Base-by-base conservation (phyloP, 64 coral and sea anemone genomes). In the Montipora efflorescens region DNA sequence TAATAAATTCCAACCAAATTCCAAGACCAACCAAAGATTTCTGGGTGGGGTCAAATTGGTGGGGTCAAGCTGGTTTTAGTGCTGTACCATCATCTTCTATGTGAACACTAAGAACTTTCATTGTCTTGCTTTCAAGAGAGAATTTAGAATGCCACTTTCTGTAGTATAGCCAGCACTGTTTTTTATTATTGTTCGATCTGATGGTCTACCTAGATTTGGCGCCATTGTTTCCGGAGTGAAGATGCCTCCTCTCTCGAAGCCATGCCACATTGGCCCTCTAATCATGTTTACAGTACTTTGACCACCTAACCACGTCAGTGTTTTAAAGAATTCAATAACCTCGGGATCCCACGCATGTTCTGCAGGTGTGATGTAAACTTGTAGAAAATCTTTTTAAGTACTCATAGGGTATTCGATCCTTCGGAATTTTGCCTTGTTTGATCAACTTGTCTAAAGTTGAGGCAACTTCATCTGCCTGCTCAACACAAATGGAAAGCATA, bases 201-300 rank as follows among this genome's bases (percentile, higher is more conserved):
- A 90, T 48, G 87, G 87, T n/a, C 87, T 87, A 75, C 93, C 87
- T n/a, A 94, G 79, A n/a, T 90, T 90, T 8, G 44, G 16, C 28
- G 7, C 28, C 25, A 67, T 49, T 15, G 90, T 44, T 50, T 59
- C 78, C 51, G 93, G 48, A 1, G 52, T 94, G 3, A 51, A 68
- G 51, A 55, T 15, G 5, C 87, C 93, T 15, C 87, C 87, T 47
- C 28, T 80, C 18, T 70, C 87, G 36, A 46, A 28, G 0, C 93
- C 85, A 77, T 84, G 78, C 16, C 12, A 94, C 92, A 94, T 89
- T 36, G 85, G 92, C 3, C 91, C 91, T 84, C 91, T 79, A 13
- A 87, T 16, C 14, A 87, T 51, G 45, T 93, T 93, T 5, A 87
- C 82, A 22, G 91, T 87, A 44, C 91, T 93, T 68, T 79, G 52